Conservation (phyloP, 2,888 invertebrate genomes). For the Pelosia muscerda region DNA sequence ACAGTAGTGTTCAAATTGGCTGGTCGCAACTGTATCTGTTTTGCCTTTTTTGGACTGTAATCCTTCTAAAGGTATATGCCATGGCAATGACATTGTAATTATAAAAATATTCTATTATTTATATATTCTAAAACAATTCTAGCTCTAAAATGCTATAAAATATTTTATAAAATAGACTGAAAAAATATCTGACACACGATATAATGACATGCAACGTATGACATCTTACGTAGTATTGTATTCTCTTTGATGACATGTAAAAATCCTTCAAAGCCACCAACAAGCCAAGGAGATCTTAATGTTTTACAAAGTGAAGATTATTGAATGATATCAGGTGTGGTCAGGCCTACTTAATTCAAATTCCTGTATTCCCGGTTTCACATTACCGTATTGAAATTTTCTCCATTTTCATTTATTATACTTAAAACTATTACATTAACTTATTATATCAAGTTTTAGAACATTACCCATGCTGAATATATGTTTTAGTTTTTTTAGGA, state of each 20-base stretch:
- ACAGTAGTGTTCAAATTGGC: slow-evolving; percentile 73
- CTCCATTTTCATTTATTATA: too few relatives aligned
- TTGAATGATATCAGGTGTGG: not conserved
- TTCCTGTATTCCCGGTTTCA: not conserved
- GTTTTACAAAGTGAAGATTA: slow-evolving; percentile 1
- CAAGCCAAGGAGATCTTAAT: not conserved
- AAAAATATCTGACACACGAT: not conserved
- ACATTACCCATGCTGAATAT: too few relatives aligned
- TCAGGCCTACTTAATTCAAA: not conserved
- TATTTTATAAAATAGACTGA: not conserved
- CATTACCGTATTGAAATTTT: too few relatives aligned
- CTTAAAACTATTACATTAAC: too few relatives aligned
- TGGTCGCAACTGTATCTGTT: slow-evolving; percentile 43
- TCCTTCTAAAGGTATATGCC: slow-evolving; percentile 79
- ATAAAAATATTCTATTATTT: not conserved
- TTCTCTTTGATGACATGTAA: too few relatives aligned
- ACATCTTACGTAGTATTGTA: too few relatives aligned
- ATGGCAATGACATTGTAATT: slow-evolving; percentile 72
- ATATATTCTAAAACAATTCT: too few relatives aligned
- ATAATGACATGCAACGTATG: too few relatives aligned
- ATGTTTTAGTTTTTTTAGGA: too few relatives aligned
- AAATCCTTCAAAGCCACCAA: not conserved
- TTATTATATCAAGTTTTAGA: too few relatives aligned
- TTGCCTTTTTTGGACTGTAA: slow-evolving; percentile 58
- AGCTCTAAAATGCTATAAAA: too few relatives aligned